These are phyloP conservation scores for Drepana falcataria DNA, from an alignment of 2,888 invertebrate species.

Conservation along the genomic window DNA sequence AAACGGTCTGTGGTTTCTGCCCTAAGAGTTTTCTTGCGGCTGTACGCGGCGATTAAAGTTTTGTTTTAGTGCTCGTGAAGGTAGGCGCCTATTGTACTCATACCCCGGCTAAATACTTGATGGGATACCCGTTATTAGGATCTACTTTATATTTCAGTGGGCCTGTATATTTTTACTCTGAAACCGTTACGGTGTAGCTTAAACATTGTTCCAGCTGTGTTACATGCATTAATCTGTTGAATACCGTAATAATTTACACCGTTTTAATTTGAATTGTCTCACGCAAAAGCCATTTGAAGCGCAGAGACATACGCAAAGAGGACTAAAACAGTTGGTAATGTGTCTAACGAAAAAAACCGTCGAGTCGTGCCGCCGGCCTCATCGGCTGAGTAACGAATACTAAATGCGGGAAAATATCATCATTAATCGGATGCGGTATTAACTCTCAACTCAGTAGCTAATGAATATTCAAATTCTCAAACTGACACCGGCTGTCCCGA, in stretches of 20 bases:
- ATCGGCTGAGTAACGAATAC: slow-evolving; percentile 15
- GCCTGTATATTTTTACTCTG: not conserved
- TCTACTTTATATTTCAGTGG: slow-evolving; percentile 22
- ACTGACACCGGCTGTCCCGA: slow-evolving; percentile 56
- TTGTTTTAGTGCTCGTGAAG: slow-evolving; percentile 51
- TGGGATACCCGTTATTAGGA: slow-evolving; percentile 40
- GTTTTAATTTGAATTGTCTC: slow-evolving; percentile 23
- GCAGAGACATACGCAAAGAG: slow-evolving; percentile 24
- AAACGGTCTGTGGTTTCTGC: slow-evolving; percentile 66
- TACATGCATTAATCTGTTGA: slow-evolving; percentile 10
- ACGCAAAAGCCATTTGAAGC: slow-evolving; percentile 35
- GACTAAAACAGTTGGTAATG: slow-evolving; percentile 33
- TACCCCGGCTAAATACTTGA: slow-evolving; percentile 48
- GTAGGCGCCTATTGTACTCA: slow-evolving; percentile 35
- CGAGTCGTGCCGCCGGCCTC: slow-evolving; percentile 26
- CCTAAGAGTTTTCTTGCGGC: slow-evolving; percentile 57
- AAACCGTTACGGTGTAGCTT: not conserved
- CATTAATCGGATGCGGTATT: slow-evolving; percentile 47
- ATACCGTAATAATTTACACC: slow-evolving; percentile 14
- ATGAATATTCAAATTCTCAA: slow-evolving; percentile 59
- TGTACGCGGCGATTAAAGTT: slow-evolving; percentile 57
- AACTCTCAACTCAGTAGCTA: slow-evolving; percentile 39
- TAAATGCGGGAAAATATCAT: slow-evolving; percentile 34
- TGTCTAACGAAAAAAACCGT: slow-evolving; percentile 41
- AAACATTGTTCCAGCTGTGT: not conserved